Evolutionary conservation across 2,888 invertebrate genomes (phyloP).

Genomic region (Pandemis corylana): DNA sequence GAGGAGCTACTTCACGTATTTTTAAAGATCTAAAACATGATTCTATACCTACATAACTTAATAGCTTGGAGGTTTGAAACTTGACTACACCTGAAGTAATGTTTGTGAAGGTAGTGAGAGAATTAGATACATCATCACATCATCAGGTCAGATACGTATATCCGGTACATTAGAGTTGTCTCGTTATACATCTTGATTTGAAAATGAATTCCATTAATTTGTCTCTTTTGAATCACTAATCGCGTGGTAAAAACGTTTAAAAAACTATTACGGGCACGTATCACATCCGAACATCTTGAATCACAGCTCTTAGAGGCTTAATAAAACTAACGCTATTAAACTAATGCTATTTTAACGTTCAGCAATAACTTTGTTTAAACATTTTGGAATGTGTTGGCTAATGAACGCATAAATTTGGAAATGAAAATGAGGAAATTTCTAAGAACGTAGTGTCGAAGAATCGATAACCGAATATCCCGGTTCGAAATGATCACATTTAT

Average conservation of each 20-base stretch:
- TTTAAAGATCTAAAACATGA: neutral
- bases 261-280: conserved; percentile 16
- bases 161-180: neutral
- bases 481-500: neutral
- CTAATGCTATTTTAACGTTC: conserved; percentile 34
- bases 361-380: conserved; percentile 17
- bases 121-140: neutral
- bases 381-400: conserved; percentile 45
- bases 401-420: conserved; percentile 41
- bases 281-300: conserved; percentile 23
- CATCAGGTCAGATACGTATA: neutral
- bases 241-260: conserved; percentile 5
- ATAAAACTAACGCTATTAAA: conserved; percentile 31
- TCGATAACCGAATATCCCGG: conserved; percentile 31
- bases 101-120: neutral
- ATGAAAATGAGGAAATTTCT: conserved; percentile 39
- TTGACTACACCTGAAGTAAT: neutral
- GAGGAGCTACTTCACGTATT: neutral
- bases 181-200: neutral
- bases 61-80: neutral
- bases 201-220: neutral
- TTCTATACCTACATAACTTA: neutral
- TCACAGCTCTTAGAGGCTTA: conserved; percentile 24
- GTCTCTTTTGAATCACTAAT: neutral
- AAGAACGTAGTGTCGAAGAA: conserved; percentile 10